Conservation (phyloP, 2,888 invertebrate species). For the Cremastobaeus sp. region DNA sequence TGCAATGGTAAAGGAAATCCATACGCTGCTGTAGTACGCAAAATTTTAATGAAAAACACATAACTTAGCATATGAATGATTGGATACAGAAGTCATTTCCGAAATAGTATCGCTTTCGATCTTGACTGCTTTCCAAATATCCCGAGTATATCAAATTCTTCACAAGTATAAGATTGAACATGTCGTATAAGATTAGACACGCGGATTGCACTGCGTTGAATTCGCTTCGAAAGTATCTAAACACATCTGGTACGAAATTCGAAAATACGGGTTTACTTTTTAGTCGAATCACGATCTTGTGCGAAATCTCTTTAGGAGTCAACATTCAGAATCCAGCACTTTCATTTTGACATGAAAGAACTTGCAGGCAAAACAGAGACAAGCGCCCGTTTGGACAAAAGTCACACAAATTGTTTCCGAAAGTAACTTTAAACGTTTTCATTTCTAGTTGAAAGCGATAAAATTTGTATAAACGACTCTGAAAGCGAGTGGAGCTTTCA, state of each 20-base stretch:
- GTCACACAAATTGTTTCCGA: constrained; percentile 6
- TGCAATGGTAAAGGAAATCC: too few species aligned
- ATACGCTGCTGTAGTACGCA: too few species aligned
- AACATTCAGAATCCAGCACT: background rate
- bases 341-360: background rate
- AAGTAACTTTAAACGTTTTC: background rate
- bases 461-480: constrained; percentile 17
- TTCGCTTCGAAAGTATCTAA: constrained; percentile 10
- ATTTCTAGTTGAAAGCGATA: constrained; percentile 2
- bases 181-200: constrained; percentile 14
- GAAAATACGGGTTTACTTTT: constrained; percentile 6
- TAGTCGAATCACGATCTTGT: background rate
- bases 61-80: too few species aligned
- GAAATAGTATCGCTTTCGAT: too few species aligned
- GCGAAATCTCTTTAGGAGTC: background rate
- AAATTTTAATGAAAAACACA: too few species aligned
- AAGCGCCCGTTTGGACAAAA: too few species aligned
- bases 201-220: constrained; percentile 13
- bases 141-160: constrained; percentile 5
- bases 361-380: background rate
- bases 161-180: constrained; percentile 3
- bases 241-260: background rate
- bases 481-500: background rate
- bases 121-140: too few species aligned
- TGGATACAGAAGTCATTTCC: too few species aligned